phyloP scores from a whole-genome alignment of 2,888 invertebrate species.

The Tetropium fuscum region DNA sequence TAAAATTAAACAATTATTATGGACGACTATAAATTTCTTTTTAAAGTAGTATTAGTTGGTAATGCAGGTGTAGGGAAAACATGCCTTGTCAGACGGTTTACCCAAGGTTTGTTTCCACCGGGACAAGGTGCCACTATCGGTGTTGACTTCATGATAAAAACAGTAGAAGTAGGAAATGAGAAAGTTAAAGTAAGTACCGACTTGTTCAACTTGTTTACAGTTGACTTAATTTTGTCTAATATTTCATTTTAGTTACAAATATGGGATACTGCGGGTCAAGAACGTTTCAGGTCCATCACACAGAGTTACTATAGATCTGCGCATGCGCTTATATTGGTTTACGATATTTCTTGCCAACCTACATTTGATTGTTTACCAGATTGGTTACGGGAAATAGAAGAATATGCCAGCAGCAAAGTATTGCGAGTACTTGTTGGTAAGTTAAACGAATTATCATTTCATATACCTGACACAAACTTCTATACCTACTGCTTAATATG shows the following conservation, averaged over 20 bases:
- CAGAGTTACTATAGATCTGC: constrained; percentile 98
- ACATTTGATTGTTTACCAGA: constrained; percentile 97
- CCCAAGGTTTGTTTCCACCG: constrained; percentile 97
- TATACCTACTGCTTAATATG: no score
- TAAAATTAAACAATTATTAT: constrained; percentile 72
- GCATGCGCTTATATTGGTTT: constrained; percentile 95
- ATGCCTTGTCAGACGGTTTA: constrained; percentile 95
- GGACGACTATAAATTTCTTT: constrained; percentile 99
- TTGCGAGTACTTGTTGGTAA: constrained; percentile 93
- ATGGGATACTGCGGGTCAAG: constrained; percentile 99
- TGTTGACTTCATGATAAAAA: constrained; percentile 99
- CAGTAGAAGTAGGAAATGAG: constrained; percentile 95
- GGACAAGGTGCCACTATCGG: constrained; percentile 99
- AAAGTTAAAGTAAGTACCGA: constrained; percentile 89
- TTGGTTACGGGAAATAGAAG: constrained; percentile 97
- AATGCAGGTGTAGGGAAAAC: constrained; percentile 99
- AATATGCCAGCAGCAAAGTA: constrained; percentile 96
- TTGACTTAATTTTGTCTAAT: no score
- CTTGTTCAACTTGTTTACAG: no score
- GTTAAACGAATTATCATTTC: constrained; percentile 54
- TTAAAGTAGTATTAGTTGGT: constrained; percentile 98
- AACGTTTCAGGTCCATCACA: constrained; percentile 95
- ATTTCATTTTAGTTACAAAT: constrained; percentile 85
- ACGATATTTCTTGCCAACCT: constrained; percentile 97
- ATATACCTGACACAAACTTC: not conserved